A percentile compares a stretch with the other conserved stretches of the same genome.
phyloP scores from a whole-genome alignment of 2,888 invertebrate genomes.

The Adelphocoris suturalis region DNA sequence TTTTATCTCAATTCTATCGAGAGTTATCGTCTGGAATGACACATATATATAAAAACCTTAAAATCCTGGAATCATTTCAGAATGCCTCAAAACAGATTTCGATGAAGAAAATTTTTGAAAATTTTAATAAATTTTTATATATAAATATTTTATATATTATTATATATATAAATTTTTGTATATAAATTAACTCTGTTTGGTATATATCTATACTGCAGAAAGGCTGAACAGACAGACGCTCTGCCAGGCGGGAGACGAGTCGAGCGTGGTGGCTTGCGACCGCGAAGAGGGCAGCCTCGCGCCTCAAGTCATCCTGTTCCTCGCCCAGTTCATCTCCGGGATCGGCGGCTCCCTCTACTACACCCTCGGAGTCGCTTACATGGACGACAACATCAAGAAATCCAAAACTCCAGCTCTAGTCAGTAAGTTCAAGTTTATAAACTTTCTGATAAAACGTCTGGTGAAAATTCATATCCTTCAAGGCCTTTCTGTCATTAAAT shows the following conservation, averaged over 20 bases:
- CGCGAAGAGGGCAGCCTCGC: constrained; percentile 81
- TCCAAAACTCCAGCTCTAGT: constrained; percentile 86
- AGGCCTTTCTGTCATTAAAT: too few relatives aligned
- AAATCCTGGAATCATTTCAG: too few relatives aligned
- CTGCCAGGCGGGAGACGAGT: constrained; percentile 79
- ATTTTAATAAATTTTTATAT: too few relatives aligned
- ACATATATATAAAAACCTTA: too few relatives aligned
- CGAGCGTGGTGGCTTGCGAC: constrained; percentile 79
- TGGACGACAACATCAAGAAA: constrained; percentile 88
- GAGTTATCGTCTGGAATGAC: too few relatives aligned
- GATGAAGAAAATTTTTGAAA: too few relatives aligned
- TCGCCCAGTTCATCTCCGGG: constrained; percentile 86
- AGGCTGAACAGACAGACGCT: constrained; percentile 81
- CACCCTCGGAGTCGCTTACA: constrained; percentile 85
- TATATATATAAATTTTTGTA: too few relatives aligned
- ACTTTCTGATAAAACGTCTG: too few relatives aligned
- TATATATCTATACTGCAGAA: constrained; percentile 77
- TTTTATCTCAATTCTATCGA: too few relatives aligned
- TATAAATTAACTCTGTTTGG: too few relatives aligned
- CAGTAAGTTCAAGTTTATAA: constrained; percentile 80
- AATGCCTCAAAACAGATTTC: too few relatives aligned
- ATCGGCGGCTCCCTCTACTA: constrained; percentile 86
- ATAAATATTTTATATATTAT: too few relatives aligned
- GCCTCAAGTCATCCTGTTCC: constrained; percentile 83
- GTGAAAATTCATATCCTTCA: constrained; percentile 12